Base-by-base conservation (phyloP, 1,140 invertebrate species). In the Zaprionus gabonicus region DNA sequence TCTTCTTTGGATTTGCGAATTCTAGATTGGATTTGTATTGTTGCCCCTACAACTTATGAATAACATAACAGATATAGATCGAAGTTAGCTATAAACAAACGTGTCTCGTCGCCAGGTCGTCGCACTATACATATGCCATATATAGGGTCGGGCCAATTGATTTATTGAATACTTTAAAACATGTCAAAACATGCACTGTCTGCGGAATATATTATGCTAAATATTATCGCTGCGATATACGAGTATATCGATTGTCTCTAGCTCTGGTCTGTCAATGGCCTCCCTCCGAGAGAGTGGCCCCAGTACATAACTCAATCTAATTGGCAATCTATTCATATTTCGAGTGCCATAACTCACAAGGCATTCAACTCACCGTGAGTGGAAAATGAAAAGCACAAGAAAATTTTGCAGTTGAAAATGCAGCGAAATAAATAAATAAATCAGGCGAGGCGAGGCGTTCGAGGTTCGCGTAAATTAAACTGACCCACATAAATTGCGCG, bases 401-500 rank as follows among this genome's bases (percentile, higher is more conserved):
- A 73, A 84, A 84, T 71, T 82, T 82, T 51, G 28, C 57, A 63
- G 72, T 63, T 69, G 20, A 20, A 46, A 58, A 71, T 68, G 38
- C 55, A 51, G 51, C 20, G 51, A 72, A 69, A 51, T 76, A 69
- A 65, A 72, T 80, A 87, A 78, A 88, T 88, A 84, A 84, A 90
- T 88, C 75, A 76, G 67, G 36, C 63, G 20, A 17, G 41, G n/a
- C n/a, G 41, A 46, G n/a, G 41, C 41, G 41, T 7, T 7, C 71
- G 36, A 57, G 71, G 62, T 51, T 74, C 76, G 72, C 86, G 82
- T 90, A 90, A 91, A 90, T 90, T 90, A 91, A 90, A 82, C 86
- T 90, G 85, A 90, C 85, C 85, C 85, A 90, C 85, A 91, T 90
- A 85, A 85, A 85, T 82, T 80, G 71, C 56, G 64, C 6, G 58